Evolutionary conservation across 92 coral and sea anemone species (phyloP).

Genomic region (Porites divaricata): DNA sequence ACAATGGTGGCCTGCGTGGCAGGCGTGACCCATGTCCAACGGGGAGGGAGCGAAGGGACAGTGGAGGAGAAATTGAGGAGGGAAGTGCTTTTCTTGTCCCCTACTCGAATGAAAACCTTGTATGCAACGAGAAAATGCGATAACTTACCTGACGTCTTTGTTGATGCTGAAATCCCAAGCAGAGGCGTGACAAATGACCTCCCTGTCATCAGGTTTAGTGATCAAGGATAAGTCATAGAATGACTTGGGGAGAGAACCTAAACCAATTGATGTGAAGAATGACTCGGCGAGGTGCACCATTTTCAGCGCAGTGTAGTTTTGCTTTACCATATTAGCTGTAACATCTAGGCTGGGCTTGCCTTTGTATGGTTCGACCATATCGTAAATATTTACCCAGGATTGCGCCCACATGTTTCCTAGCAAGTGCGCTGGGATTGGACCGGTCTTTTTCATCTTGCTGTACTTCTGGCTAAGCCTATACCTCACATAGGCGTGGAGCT

Average conservation of each 20-base stretch:
- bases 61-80: no score
- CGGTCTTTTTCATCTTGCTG: slow-evolving; percentile 39
- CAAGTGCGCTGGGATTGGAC: slow-evolving; percentile 92
- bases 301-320: slow-evolving; percentile 51
- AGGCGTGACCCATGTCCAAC: no score
- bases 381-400: slow-evolving; percentile 82
- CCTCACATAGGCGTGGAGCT: slow-evolving; percentile 91
- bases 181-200: slow-evolving; percentile 88
- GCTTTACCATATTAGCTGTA: slow-evolving; percentile 59
- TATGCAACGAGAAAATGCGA: not conserved
- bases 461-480: slow-evolving; percentile 69
- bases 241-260: slow-evolving; percentile 57
- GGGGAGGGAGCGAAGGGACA: no score
- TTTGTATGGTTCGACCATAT: slow-evolving; percentile 75
- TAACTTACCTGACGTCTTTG: slow-evolving; percentile 72
- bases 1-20: no score
- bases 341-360: slow-evolving; percentile 72
- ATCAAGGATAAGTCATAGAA: slow-evolving; percentile 83
- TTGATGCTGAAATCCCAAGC: slow-evolving; percentile 85
- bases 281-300: slow-evolving; percentile 82
- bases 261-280: slow-evolving; percentile 87
- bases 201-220: slow-evolving; percentile 75
- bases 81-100: no score
- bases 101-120: not conserved
- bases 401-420: slow-evolving; percentile 99